Base-by-base conservation (phyloP, 2,888 invertebrate genomes). In the Eupelmus urozonus region DNA sequence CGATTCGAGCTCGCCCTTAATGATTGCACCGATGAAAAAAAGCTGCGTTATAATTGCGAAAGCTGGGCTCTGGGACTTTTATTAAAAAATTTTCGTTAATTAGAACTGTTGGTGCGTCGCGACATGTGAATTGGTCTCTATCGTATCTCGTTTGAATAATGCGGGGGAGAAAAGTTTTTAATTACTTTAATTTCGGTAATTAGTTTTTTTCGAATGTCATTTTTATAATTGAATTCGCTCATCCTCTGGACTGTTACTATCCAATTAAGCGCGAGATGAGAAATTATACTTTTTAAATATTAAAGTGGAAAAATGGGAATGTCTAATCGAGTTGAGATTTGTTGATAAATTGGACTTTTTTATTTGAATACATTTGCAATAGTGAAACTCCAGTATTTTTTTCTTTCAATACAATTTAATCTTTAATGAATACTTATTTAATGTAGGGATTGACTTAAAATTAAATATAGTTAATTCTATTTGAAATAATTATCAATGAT, bases 1-100 rank as follows among this genome's bases (percentile, higher is more conserved):
- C 42, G 55, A 65, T 53, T 42, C 29, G 5, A 18, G 42, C 18
- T 73, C 20, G 55, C 18, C 18, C 16, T 25, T 29, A 57, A 42
- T 55, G 13, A 63, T 62, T n/a, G 18, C n/a, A 23, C n/a, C 20
- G 23, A 67, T n/a, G 1, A n/a, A 51, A 69, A 71, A 49, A 20
- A 51, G 9, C 13, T 25, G 20, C 42, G 13, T 51, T n/a, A n/a
- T n/a, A 51, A 71, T 49, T 49, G 34, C 20, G 23, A 49, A 45
- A 45, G 40, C 45, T 45, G 29, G 16, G 7, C 59, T 59, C 18
- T 27, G 13, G n/a, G 1, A 0, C 0, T 62, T 29, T 29, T 2
- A 20, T 18, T 51, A 40, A 55, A 9, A 67, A 53, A 53, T 20
- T 27, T 40, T 34, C n/a, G 53, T 53, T 49, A 34, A 40, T 69